These are phyloP conservation scores for Trachymyrmex cornetzi DNA, from an alignment of 1,140 invertebrate genomes.

Conservation along the genomic window DNA sequence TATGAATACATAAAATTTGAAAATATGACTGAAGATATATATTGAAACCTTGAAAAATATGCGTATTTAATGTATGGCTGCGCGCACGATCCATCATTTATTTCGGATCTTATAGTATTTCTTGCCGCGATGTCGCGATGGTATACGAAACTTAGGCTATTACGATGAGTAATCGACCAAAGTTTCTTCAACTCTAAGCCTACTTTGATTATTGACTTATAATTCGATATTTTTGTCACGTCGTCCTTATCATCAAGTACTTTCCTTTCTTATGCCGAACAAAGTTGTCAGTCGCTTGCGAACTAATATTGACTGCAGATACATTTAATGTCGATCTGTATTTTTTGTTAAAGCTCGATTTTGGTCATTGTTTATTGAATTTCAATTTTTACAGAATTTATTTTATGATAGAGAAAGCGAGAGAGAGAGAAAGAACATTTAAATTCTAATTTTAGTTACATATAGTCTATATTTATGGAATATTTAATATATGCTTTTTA, in stretches of 20 bases:
- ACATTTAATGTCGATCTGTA: background rate
- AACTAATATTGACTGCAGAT: conserved; percentile 6
- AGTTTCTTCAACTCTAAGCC: background rate
- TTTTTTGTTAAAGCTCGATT: background rate
- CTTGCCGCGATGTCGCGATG: background rate
- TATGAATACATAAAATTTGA: too few relatives aligned
- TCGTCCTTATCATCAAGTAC: background rate
- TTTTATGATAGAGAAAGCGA: background rate
- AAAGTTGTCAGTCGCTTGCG: background rate
- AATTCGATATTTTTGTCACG: conserved; percentile 18
- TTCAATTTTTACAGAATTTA: background rate
- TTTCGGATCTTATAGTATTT: background rate
- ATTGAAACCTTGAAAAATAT: background rate
- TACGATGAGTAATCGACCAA: background rate
- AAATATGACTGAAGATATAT: background rate
- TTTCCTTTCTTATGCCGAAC: background rate
- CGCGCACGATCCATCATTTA: background rate
- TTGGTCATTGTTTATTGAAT: background rate
- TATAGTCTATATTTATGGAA: background rate
- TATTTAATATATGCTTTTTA: conserved; percentile 3
- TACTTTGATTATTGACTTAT: conserved; percentile 12
- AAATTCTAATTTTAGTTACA: background rate
- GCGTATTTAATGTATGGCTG: background rate
- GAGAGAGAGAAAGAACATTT: background rate
- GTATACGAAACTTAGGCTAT: background rate